These are phyloP conservation scores for Stigmatopora argus DNA, from an alignment of 2,113 vertebrate genomes.

Conservation along the genomic window DNA sequence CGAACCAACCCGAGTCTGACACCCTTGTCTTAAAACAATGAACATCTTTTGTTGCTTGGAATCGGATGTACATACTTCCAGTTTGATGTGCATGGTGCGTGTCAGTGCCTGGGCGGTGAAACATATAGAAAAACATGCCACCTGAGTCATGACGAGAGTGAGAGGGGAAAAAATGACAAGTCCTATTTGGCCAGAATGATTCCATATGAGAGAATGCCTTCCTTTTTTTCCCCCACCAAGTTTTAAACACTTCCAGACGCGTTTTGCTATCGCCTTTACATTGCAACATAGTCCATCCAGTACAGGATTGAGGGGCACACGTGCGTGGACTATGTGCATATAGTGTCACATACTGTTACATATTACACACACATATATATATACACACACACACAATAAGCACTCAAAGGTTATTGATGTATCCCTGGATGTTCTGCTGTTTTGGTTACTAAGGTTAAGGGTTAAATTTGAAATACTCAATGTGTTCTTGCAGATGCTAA, in stretches of 20 bases:
- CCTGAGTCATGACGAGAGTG: conserved; percentile 49
- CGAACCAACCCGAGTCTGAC: too few species aligned
- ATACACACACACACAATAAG: background rate
- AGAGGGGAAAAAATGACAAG: conserved; percentile 64
- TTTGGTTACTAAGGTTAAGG: background rate
- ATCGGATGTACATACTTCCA: background rate
- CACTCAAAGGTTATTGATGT: background rate
- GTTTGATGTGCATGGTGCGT: background rate
- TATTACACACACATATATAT: too few species aligned
- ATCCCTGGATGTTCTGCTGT: background rate
- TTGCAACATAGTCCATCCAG: background rate
- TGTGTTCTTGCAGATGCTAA: too few species aligned
- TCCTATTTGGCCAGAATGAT: conserved; percentile 56
- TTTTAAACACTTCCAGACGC: conserved; percentile 69
- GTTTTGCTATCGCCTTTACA: conserved; percentile 44
- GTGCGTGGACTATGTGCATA: background rate
- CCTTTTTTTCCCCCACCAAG: conserved; percentile 15
- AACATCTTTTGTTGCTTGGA: too few species aligned
- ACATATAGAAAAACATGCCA: conserved; percentile 49
- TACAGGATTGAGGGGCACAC: background rate
- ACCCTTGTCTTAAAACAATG: too few species aligned
- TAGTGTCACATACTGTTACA: background rate
- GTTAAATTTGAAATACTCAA: too few species aligned
- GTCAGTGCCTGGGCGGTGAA: conserved; percentile 13
- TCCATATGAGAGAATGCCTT: conserved; percentile 62